Base-by-base conservation (phyloP, 2,888 invertebrate genomes). In the Lasioglossum pauxillum region DNA sequence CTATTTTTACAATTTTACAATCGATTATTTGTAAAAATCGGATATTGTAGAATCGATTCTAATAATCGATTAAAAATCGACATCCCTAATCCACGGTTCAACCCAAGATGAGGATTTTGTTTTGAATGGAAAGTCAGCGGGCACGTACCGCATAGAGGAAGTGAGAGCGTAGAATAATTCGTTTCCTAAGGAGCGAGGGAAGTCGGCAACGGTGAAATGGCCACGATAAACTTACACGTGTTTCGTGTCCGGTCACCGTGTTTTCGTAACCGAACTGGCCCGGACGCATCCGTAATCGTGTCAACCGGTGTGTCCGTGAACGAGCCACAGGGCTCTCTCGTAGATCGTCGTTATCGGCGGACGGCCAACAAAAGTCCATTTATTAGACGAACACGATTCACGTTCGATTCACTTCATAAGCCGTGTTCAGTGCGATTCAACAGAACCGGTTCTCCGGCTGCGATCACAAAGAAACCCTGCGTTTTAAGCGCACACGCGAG, bases 371-470 rank as follows among this genome's bases (percentile, higher is more conserved):
- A 88, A 88, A 84, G 80, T 89, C 76, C 88, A 88, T 88, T 88
- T 89, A 88, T 89, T 87, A 86, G 88, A 88, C 78, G 85, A 77
- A 78, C 83, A 86, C 89, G 91, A 92, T 93, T 94, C 92, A 92
- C 93, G 92, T 91, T 92, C 91, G 91, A 92, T 92, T 93, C 93
- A 92, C 92, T 93, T 93, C 92, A 92, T 92, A 91, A 92, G 92
- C 90, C 88, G 88, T 84, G 83, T 84, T 84, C 82, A 78, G 86
- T 88, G 90, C 93, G 93, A 93, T 93, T 93, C 92, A 92, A 23
- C 67, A 67, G 64, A 94, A 94, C 94, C 94, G 94, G 94, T 94
- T 94, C 90, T 90, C 57, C 85, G 87, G 83, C 86, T 89, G 89
- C 87, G 89, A 91, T 92, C 92, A 92, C 93, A 93, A 93, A 93